phyloP scores from a whole-genome alignment of 2,888 invertebrate species.

The Iphiclides podalirius region DNA sequence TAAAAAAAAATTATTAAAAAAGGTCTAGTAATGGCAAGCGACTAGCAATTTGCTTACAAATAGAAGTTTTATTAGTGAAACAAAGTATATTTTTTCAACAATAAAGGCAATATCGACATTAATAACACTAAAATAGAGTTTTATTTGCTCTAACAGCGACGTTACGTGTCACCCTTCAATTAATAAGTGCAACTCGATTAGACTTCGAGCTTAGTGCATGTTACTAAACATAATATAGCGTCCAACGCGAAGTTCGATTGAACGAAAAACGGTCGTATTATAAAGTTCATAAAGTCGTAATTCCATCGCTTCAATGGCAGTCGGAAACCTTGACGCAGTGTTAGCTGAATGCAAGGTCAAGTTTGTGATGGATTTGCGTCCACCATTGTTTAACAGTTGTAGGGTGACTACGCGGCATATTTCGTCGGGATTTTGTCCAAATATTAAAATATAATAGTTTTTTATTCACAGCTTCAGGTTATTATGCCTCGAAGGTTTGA shows the following conservation, averaged over 20 bases:
- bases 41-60: too few species aligned
- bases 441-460: too few species aligned
- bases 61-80: too few species aligned
- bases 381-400: constrained; percentile 10
- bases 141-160: not conserved
- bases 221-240: not conserved
- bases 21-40: too few species aligned
- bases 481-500: too few species aligned
- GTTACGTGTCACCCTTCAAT: constrained; percentile 2
- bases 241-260: not conserved
- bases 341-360: constrained; percentile 18
- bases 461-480: too few species aligned
- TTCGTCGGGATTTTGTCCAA: not conserved
- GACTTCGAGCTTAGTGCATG: constrained; percentile 7
- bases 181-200: constrained; percentile 17
- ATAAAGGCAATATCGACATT: not conserved
- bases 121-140: not conserved
- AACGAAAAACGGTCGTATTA: constrained; percentile 4
- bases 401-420: constrained; percentile 8
- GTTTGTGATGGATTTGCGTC: constrained; percentile 14
- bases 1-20: too few species aligned
- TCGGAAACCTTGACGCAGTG: constrained; percentile 7
- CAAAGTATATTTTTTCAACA: too few species aligned
- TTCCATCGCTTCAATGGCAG: not conserved
- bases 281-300: not conserved